Percentiles rank a stretch among this genome's conserved stretches.
These are phyloP conservation scores for Ptilonorhynchus violaceus DNA, from an alignment of 2,113 vertebrate genomes.

Conservation along the genomic window DNA sequence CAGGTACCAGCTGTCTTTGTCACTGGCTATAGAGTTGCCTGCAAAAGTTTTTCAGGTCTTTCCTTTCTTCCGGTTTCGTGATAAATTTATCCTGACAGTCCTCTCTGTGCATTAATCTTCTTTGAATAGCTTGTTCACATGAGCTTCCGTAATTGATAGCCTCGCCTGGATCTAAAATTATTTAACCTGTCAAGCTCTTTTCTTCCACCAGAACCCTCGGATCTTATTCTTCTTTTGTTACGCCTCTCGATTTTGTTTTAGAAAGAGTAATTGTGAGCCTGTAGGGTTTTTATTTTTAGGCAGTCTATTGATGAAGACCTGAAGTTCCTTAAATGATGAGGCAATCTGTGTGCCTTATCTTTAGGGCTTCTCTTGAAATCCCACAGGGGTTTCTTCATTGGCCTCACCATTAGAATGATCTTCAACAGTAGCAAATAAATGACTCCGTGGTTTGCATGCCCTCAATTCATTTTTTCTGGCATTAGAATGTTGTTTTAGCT, in stretches of 20 bases:
- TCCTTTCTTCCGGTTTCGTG: not conserved
- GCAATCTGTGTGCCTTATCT: not conserved
- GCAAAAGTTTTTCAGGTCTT: slow-evolving; percentile 2
- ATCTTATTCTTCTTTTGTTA: slow-evolving; percentile 44
- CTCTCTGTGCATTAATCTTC: slow-evolving; percentile 21
- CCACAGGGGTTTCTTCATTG: not conserved
- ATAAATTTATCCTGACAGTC: slow-evolving; percentile 17
- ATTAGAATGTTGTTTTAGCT: not conserved
- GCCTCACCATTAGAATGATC: not conserved
- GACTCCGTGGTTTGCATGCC: not conserved
- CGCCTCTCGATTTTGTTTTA: slow-evolving; percentile 36
- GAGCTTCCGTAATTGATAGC: slow-evolving; percentile 31
- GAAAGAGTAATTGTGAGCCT: slow-evolving; percentile 31
- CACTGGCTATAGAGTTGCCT: not conserved
- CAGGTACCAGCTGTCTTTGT: slow-evolving; percentile 18
- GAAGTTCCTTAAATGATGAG: not conserved
- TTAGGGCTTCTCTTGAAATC: not conserved
- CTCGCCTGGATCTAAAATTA: not conserved
- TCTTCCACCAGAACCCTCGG: not conserved
- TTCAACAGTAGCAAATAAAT: not conserved
- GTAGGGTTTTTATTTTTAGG: not conserved
- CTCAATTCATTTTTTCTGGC: not conserved
- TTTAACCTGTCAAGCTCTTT: slow-evolving; percentile 47
- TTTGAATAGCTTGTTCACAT: slow-evolving; percentile 2
- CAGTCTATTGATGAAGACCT: not conserved